Evolutionary conservation across 53 echinoderm and acorn worm species (phyloP).

Genomic region (Paelopatides confundens): DNA sequence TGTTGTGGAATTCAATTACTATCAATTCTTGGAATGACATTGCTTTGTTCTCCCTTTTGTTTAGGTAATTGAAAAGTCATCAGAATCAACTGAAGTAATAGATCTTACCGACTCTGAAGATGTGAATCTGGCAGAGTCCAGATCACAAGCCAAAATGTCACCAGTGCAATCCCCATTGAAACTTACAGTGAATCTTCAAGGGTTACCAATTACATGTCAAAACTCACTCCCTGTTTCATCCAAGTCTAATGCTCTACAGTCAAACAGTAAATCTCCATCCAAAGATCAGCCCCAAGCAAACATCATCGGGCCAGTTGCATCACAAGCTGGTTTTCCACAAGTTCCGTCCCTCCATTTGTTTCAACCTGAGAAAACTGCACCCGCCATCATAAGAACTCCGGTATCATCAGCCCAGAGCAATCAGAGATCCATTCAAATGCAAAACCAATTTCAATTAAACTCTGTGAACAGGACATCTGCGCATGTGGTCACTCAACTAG

Average conservation of each 20-base stretch:
- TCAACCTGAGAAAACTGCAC: neutral
- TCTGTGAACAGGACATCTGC: neutral
- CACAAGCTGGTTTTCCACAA: neutral
- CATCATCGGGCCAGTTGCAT: neutral
- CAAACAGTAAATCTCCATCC: neutral
- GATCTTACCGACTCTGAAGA: slow-evolving; percentile 27
- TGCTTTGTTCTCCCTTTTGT: neutral
- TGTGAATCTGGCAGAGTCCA: neutral
- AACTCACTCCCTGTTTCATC: neutral
- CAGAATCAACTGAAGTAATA: slow-evolving; percentile 11
- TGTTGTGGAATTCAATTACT: no score
- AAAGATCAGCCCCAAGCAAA: neutral
- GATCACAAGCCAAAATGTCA: neutral
- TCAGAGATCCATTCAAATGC: neutral
- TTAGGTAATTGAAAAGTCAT: neutral
- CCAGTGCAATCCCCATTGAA: neutral
- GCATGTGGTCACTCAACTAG: neutral
- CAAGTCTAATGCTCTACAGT: neutral
- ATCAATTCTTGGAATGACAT: no score
- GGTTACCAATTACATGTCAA: neutral
- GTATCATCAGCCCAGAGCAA: neutral
- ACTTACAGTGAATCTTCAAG: neutral
- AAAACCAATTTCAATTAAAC: neutral
- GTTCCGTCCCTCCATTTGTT: neutral
- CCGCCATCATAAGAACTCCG: neutral